These are phyloP conservation scores for Pitangus sulphuratus DNA, from an alignment of 2,797 vertebrate species.

Conservation along the genomic window DNA sequence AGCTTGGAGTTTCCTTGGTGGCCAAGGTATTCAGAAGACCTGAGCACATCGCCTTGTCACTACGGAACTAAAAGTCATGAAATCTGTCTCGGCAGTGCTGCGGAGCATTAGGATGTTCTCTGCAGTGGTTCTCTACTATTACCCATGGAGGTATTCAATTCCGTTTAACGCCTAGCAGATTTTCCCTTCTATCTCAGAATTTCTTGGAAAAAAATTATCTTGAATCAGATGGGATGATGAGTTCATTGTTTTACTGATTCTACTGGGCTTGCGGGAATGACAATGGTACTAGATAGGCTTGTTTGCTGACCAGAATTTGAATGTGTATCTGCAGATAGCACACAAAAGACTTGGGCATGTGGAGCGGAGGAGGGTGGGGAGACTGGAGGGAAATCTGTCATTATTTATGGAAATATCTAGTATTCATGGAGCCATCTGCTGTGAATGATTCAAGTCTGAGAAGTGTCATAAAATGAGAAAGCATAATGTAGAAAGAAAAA, in stretches of 20 bases:
- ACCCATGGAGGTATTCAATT: not conserved
- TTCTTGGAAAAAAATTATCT: not conserved
- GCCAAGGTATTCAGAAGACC: not conserved
- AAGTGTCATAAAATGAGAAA: constrained; percentile 57
- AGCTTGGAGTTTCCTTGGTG: not conserved
- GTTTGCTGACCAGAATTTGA: constrained; percentile 59
- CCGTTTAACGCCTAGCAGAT: not conserved
- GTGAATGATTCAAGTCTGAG: constrained; percentile 54
- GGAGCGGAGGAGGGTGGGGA: constrained; percentile 52
- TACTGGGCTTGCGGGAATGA: constrained; percentile 49
- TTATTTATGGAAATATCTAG: constrained; percentile 68
- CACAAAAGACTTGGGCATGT: constrained; percentile 61
- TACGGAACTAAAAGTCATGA: not conserved
- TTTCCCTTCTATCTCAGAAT: not conserved
- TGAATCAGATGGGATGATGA: constrained; percentile 10
- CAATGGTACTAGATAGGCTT: constrained; percentile 48
- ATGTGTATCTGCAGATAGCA: constrained; percentile 29
- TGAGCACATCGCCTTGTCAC: not conserved
- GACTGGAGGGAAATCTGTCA: constrained; percentile 61
- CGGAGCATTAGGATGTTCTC: not conserved
- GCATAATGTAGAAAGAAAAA: constrained; percentile 5
- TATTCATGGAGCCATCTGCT: constrained; percentile 63
- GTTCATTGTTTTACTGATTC: constrained; percentile 60
- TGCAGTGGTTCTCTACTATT: not conserved
- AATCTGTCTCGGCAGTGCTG: rapidly evolving